A percentile compares a stretch with the other conserved stretches of the same genome.
Conservation (phyloP, 2,113 vertebrate species). For the Planiliza haematocheilus region DNA sequence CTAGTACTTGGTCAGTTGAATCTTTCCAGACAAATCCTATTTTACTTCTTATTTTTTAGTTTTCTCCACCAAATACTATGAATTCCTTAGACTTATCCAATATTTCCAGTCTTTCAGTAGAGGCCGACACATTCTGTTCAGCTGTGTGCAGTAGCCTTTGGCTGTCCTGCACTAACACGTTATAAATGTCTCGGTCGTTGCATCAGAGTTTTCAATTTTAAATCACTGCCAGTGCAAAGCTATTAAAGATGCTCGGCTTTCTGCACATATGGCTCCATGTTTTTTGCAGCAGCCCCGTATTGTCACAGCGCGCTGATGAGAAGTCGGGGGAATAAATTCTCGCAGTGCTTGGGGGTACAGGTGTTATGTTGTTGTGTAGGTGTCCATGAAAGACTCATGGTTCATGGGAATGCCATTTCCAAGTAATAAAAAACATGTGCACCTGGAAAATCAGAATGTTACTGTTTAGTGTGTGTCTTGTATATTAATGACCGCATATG, state of each 20-base stretch:
- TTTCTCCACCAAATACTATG: too few species aligned
- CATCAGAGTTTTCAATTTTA: not conserved
- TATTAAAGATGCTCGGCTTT: not conserved
- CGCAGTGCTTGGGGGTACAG: not conserved
- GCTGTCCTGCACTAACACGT: not conserved
- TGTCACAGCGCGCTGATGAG: not conserved
- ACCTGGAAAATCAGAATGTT: not conserved
- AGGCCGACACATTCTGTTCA: too few species aligned
- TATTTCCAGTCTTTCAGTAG: too few species aligned
- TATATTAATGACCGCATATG: not conserved
- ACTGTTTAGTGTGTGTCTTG: too few species aligned
- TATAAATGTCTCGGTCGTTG: not conserved
- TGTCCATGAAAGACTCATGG: constrained; percentile 10
- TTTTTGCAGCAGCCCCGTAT: not conserved
- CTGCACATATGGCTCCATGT: not conserved
- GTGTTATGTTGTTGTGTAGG: not conserved
- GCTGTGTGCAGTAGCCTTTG: not conserved
- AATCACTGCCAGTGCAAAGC: not conserved
- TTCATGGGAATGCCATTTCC: constrained; percentile 15
- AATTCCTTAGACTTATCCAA: too few species aligned
- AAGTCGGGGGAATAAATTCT: not conserved
- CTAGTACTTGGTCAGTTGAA: too few species aligned
- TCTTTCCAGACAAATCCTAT: too few species aligned
- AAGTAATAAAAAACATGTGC: not conserved
- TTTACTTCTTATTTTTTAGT: too few species aligned